phyloP scores from a whole-genome alignment of 1,140 invertebrate genomes.

The Hestina assimilis region DNA sequence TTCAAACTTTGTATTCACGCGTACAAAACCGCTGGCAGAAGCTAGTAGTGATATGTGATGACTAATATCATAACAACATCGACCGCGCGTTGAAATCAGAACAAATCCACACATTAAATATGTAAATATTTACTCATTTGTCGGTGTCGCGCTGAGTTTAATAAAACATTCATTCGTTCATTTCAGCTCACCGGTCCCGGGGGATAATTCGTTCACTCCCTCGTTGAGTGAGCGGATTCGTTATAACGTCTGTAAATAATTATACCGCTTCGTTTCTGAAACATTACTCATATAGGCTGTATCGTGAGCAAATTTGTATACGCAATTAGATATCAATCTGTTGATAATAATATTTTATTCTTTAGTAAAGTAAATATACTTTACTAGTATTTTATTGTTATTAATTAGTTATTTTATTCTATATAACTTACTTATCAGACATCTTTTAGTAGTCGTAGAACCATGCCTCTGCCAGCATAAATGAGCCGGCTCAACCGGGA shows the following conservation, averaged over 20 bases:
- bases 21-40: too few species aligned
- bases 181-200: slow-evolving; percentile 21
- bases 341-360: background rate
- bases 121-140: slow-evolving; percentile 20
- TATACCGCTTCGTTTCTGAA: background rate
- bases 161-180: slow-evolving; percentile 30
- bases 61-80: too few species aligned
- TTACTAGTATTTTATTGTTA: too few species aligned
- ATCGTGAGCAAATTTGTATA: background rate
- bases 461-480: too few species aligned
- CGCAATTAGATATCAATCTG: background rate
- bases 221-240: slow-evolving; percentile 21
- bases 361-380: too few species aligned
- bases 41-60: too few species aligned
- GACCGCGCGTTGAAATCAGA: background rate
- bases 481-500: too few species aligned
- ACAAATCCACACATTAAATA: slow-evolving; percentile 14
- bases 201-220: slow-evolving; percentile 25
- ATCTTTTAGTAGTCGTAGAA: too few species aligned
- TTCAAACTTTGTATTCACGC: too few species aligned
- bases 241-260: slow-evolving; percentile 20
- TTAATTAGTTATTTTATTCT: too few species aligned
- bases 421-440: too few species aligned
- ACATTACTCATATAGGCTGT: slow-evolving; percentile 9
- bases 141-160: slow-evolving; percentile 20